Conservation (phyloP, 2,113 vertebrate species). For the Oceanites oceanicus region DNA sequence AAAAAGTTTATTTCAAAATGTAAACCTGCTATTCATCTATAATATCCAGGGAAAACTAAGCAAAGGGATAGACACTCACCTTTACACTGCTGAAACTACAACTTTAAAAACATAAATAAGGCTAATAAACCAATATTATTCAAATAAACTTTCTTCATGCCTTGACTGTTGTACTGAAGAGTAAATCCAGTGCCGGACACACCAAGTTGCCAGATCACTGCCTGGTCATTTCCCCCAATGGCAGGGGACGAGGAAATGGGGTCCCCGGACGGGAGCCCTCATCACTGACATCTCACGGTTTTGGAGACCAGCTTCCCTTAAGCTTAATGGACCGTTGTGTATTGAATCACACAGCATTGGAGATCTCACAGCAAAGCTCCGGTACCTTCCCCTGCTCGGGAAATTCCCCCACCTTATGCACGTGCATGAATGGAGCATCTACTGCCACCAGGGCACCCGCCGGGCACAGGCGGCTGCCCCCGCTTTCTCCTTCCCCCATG, state of each 20-base stretch:
- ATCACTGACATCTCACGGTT: not conserved
- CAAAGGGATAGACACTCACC: not conserved
- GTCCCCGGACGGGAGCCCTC: not conserved
- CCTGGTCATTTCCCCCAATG: rapidly evolving
- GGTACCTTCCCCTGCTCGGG: not conserved
- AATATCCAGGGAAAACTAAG: not conserved
- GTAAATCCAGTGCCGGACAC: not conserved
- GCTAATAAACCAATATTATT: not conserved
- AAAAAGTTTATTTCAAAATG: conserved; percentile 3
- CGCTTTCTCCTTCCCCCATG: rapidly evolving
- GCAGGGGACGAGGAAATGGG: not conserved
- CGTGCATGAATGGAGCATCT: not conserved
- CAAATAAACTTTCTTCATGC: not conserved
- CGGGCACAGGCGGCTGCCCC: not conserved
- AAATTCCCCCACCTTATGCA: not conserved
- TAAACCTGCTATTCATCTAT: not conserved
- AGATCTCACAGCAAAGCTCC: not conserved
- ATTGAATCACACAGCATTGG: rapidly evolving
- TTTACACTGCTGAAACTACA: not conserved
- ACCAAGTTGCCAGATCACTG: rapidly evolving
- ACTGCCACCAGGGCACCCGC: rapidly evolving
- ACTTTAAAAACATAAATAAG: not conserved
- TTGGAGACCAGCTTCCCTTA: not conserved
- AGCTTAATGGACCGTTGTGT: not conserved
- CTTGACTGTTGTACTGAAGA: not conserved